Evolutionary conservation across 2,113 vertebrate species (phyloP).

Genomic region (Triplophysa tibetana): DNA sequence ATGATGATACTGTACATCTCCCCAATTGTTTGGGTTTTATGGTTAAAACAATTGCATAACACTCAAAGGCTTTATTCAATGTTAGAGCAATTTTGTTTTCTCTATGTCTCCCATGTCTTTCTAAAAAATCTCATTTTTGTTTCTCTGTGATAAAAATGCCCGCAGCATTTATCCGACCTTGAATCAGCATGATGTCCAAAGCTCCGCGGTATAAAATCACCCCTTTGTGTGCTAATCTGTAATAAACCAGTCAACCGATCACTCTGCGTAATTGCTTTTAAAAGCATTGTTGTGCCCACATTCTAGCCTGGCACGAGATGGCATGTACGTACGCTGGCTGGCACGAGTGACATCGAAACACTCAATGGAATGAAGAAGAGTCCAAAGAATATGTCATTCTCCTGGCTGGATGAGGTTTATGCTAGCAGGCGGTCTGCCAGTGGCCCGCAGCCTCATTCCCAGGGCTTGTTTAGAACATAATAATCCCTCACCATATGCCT

Average conservation of each 20-base stretch:
- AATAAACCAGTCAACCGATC: slow-evolving; percentile 17
- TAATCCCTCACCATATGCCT: slow-evolving; percentile 53
- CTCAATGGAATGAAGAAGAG: slow-evolving; percentile 45
- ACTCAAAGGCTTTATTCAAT: not conserved
- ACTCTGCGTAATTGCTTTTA: slow-evolving; percentile 23
- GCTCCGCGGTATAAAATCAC: slow-evolving; percentile 14
- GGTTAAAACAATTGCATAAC: not conserved
- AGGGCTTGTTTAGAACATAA: slow-evolving; percentile 36
- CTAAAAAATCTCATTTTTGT: not conserved
- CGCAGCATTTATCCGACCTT: slow-evolving; percentile 3
- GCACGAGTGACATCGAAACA: slow-evolving; percentile 39
- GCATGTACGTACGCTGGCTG: slow-evolving; percentile 34
- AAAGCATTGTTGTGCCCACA: slow-evolving; percentile 32
- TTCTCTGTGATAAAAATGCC: not conserved
- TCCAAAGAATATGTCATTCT: slow-evolving; percentile 55
- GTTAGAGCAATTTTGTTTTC: not conserved
- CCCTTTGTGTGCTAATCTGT: slow-evolving; percentile 23
- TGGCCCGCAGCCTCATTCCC: slow-evolving; percentile 19
- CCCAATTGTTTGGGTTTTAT: not conserved
- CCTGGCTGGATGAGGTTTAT: slow-evolving; percentile 42
- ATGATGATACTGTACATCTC: not conserved
- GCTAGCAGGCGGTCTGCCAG: slow-evolving; percentile 38
- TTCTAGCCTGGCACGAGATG: slow-evolving; percentile 36
- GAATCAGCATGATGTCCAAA: slow-evolving; percentile 22
- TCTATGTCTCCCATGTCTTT: not conserved